Evolutionary conservation across 2,113 vertebrate genomes (phyloP).

Genomic region (Bambusicola thoracicus): DNA sequence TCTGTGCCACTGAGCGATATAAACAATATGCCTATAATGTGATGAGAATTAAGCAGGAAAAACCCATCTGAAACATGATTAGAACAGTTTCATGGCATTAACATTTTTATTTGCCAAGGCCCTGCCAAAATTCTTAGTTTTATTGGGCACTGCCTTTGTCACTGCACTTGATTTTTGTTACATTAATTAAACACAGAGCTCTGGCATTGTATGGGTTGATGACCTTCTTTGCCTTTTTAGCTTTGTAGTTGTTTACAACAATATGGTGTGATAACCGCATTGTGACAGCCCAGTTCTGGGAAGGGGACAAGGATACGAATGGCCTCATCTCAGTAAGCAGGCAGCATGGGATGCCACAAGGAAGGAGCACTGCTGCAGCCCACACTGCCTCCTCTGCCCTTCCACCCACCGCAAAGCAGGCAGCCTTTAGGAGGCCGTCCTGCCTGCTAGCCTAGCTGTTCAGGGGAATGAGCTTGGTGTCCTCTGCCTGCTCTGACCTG

Average conservation of each 20-base stretch:
- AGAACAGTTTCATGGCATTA: background rate
- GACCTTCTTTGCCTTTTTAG: background rate
- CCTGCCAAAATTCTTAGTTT: background rate
- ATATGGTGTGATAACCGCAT: rapidly evolving
- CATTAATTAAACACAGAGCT: background rate
- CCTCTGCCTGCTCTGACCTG: background rate
- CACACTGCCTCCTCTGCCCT: background rate
- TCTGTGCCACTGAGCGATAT: background rate
- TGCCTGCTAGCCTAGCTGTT: rapidly evolving
- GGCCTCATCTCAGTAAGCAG: background rate
- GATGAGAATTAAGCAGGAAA: slow-evolving; percentile 14
- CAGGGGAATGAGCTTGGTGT: rapidly evolving
- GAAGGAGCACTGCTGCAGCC: background rate
- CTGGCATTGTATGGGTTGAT: background rate
- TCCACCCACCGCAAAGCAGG: background rate
- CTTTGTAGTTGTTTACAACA: background rate
- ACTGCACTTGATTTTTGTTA: slow-evolving; percentile 1
- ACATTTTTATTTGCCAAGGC: background rate
- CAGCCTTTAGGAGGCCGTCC: rapidly evolving
- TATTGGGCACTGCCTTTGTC: background rate
- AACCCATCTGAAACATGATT: background rate
- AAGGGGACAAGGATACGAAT: background rate
- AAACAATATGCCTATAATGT: background rate
- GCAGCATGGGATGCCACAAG: no score
- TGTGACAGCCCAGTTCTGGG: background rate